Conservation (phyloP, 37 sponge, comb jelly and placozoan species). For the Petrosia ficiformis region DNA sequence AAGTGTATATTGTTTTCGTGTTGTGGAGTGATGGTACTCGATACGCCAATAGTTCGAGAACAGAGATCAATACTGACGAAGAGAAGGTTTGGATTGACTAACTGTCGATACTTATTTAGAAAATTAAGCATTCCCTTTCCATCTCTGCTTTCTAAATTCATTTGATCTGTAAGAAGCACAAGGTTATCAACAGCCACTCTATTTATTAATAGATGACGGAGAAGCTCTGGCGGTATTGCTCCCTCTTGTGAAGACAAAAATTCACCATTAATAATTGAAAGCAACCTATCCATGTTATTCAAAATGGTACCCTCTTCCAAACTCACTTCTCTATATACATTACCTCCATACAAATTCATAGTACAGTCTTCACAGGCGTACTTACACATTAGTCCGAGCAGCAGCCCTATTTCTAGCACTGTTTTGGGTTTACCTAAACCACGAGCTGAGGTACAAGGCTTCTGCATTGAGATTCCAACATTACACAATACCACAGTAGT, state of each 20-base stretch:
- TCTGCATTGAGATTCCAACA: constrained; percentile 68
- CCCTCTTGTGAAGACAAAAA: constrained; percentile 21
- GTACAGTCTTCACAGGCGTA: constrained; percentile 91
- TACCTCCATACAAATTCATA: constrained; percentile 64
- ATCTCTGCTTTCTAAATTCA: constrained; percentile 40
- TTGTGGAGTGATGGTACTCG: constrained; percentile 47
- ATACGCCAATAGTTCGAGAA: constrained; percentile 46
- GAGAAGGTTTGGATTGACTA: constrained; percentile 87
- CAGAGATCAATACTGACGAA: constrained; percentile 94
- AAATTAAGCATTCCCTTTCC: constrained; percentile 57
- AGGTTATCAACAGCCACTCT: constrained; percentile 77
- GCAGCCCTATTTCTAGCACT: constrained; percentile 76
- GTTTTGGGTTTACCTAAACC: constrained; percentile 91
- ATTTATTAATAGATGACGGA: constrained; percentile 37
- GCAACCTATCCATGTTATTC: constrained; percentile 64
- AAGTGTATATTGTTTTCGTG: constrained; percentile 92
- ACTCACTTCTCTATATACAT: constrained; percentile 36
- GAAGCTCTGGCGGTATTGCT: constrained; percentile 36
- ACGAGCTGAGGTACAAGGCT: constrained; percentile 85
- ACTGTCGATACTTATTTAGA: constrained; percentile 83
- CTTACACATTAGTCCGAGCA: constrained; percentile 97
- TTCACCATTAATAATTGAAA: constrained; percentile 4
- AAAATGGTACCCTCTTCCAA: constrained; percentile 83
- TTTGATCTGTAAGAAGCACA: constrained; percentile 59
- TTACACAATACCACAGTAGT: constrained; percentile 87